These are phyloP conservation scores for Candoia aspera DNA, from an alignment of 2,113 vertebrate species.

Conservation along the genomic window DNA sequence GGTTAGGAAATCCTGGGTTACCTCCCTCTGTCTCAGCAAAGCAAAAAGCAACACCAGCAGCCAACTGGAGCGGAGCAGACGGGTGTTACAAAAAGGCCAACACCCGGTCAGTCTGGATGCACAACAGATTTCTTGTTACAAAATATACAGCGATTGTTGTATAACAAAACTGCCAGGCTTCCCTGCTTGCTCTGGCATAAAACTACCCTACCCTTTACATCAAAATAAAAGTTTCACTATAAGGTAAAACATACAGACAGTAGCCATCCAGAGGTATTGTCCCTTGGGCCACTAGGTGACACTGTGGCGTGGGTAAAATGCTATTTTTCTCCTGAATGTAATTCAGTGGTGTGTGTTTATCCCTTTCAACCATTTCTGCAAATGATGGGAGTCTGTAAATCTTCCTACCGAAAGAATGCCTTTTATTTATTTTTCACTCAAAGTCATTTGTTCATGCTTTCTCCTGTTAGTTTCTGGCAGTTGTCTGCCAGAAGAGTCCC, in stretches of 20 bases:
- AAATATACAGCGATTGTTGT: background rate
- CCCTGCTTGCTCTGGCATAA: background rate
- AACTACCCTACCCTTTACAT: background rate
- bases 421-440: background rate
- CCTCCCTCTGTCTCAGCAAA: no score
- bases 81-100: no score
- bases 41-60: no score
- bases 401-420: background rate
- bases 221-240: background rate
- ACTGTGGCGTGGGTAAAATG: background rate
- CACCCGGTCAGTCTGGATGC: no score
- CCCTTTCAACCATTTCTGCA: background rate
- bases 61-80: no score
- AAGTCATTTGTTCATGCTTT: background rate
- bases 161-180: background rate
- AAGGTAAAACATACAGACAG: no score
- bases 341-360: background rate
- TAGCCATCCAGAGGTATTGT: background rate
- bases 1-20: no score
- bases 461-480: background rate
- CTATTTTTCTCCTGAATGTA: background rate
- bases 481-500: background rate
- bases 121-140: no score
- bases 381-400: background rate
- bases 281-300: conserved; percentile 1